Percentiles rank a stretch among this genome's conserved stretches.
These are phyloP conservation scores for Uloborus diversus DNA, from an alignment of 1,140 invertebrate genomes.

Conservation along the genomic window DNA sequence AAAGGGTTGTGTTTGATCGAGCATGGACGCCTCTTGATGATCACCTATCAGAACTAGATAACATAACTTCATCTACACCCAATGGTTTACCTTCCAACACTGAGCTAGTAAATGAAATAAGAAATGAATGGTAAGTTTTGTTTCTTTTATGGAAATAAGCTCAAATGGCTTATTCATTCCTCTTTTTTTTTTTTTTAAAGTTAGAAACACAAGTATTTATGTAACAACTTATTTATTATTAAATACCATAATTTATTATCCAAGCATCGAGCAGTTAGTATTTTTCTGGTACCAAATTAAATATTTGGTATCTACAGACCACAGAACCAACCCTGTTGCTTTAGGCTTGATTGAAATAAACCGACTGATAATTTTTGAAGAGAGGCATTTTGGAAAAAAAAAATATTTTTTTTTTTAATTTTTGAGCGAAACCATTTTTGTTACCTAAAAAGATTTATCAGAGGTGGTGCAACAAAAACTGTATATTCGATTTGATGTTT, in stretches of 20 bases:
- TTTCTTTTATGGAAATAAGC: neutral
- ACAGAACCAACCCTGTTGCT: no score
- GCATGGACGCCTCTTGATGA: constrained; percentile 76
- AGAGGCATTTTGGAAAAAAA: no score
- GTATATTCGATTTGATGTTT: no score
- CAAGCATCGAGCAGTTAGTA: neutral
- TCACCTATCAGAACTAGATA: constrained; percentile 74
- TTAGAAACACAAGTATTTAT: neutral
- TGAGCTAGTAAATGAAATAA: constrained; percentile 60
- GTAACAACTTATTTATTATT: neutral
- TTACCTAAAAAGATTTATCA: no score
- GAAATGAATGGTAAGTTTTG: constrained; percentile 60
- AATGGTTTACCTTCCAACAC: constrained; percentile 56
- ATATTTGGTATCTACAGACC: no score
- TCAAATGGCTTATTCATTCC: neutral
- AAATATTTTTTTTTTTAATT: no score
- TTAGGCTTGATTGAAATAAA: no score
- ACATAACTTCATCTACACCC: constrained; percentile 23
- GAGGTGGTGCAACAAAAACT: no score
- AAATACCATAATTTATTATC: neutral
- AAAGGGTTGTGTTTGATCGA: constrained; percentile 80
- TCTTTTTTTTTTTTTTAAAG: neutral
- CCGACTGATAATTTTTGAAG: no score
- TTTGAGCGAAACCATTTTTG: no score
- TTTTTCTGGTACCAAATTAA: no score